Conservation (phyloP, 2,113 vertebrate genomes). For the Cryptomyrus ogoouensis region DNA sequence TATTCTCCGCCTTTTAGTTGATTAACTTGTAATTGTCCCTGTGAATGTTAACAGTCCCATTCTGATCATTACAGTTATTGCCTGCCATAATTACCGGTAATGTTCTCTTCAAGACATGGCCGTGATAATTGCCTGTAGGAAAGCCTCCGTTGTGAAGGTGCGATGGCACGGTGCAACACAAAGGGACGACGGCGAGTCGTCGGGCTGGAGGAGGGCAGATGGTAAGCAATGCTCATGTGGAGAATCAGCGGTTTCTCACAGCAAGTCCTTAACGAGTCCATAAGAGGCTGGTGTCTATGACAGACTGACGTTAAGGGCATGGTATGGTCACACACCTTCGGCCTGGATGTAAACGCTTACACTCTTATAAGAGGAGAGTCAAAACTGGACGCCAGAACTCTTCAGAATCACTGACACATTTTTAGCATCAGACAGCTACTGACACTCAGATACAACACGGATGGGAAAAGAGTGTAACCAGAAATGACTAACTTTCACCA, state of each 20-base stretch:
- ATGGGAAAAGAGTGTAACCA: not conserved
- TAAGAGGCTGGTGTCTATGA: not conserved
- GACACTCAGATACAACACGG: not conserved
- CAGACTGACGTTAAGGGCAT: not conserved
- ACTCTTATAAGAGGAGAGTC: not conserved
- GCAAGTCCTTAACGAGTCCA: not conserved
- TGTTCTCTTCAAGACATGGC: conserved; percentile 83
- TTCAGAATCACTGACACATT: not conserved
- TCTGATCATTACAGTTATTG: conserved; percentile 98
- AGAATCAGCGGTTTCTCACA: not conserved
- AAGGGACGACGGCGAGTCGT: not conserved
- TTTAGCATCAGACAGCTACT: not conserved
- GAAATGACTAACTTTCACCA: not conserved
- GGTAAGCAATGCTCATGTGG: not conserved
- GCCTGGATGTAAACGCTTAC: not conserved
- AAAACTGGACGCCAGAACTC: not conserved
- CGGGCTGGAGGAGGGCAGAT: not conserved
- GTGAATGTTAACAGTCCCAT: conserved; percentile 87
- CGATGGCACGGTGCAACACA: conserved; percentile 47
- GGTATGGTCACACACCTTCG: not conserved
- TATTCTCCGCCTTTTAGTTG: conserved; percentile 98
- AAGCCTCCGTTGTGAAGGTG: conserved; percentile 67
- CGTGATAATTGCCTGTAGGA: conserved; percentile 73
- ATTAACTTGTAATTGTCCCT: conserved; percentile 99
- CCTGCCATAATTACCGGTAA: conserved; percentile 99